phyloP scores from a whole-genome alignment of 2,113 vertebrate species.

The Leiothrix lutea region DNA sequence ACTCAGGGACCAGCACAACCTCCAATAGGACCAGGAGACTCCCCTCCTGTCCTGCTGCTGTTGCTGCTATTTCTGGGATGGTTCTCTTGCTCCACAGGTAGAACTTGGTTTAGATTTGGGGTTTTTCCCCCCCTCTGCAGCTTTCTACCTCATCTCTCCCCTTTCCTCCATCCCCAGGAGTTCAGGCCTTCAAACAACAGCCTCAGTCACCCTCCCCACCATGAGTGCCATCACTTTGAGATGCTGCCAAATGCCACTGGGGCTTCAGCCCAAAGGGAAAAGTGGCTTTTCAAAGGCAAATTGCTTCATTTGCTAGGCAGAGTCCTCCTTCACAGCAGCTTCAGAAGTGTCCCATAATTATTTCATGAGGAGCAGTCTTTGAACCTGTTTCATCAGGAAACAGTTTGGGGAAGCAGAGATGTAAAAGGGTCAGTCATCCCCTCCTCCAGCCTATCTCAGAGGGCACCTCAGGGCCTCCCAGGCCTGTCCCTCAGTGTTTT shows the following conservation, averaged over 20 bases:
- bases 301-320: not conserved
- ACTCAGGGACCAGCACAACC: not conserved
- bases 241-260: not conserved
- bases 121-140: not conserved
- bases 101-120: not conserved
- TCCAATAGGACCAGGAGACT: not conserved
- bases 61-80: not conserved
- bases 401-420: not conserved
- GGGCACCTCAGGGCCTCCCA: not conserved
- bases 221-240: rapidly evolving
- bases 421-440: not conserved
- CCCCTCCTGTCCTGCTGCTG: not conserved
- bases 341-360: not conserved
- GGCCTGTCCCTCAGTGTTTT: not conserved
- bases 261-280: not conserved
- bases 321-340: not conserved
- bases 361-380: not conserved
- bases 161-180: not conserved
- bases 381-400: not conserved
- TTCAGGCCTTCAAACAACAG: not conserved
- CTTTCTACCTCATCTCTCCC: not conserved
- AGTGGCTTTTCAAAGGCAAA: not conserved
- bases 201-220: not conserved
- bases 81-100: not conserved
- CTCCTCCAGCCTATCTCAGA: not conserved